Evolutionary conservation across 2,888 invertebrate species (phyloP), one percentile per base, ranked within the genome.

Genomic region (Andrena flavipes): DNA sequence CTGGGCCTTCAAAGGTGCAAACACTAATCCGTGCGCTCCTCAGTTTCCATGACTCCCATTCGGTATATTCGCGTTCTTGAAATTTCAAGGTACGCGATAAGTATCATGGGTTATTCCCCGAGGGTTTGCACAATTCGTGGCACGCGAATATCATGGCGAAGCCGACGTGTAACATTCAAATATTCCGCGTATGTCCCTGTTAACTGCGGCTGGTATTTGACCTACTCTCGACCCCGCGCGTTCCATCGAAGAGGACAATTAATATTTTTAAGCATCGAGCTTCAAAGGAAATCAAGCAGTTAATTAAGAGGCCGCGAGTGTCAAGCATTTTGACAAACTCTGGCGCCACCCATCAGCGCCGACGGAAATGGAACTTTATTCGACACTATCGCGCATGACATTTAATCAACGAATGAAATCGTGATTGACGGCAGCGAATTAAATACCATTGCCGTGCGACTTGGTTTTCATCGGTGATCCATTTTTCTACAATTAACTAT

Each of bases 371-470:
- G 54, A 64, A 70, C 51, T 70, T 78, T 26, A 64, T 51, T 70
- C 63, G 54, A 35, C 26, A 30, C 26, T 54, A 54, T 48, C 16
- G 35, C 23, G 7, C 8, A 5, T 4, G 60, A 49, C 42, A 59
- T 77, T 79, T 68, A 80, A 70, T 80, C 70, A 78, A 35, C 49
- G 42, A 70, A 69, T 78, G 60, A 65, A 70, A 80, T 65, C 30
- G 26, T 65, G 68, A 80, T 70, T 26, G 51, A 56, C 65, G 35
- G 13, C 54, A 49, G 59, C 35, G 54, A 59, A 78, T 48, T 63
- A 67, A 49, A 35, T 20, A 26, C 29, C 29, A 26, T n/a, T 20
- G 16, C 26, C 3, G 59, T 6, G 60, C 48, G 35, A 72, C 63
- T 71, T 13, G 56, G 16, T 59, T 51, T 69, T 51, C 54, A 10